Evolutionary conservation across 2,113 vertebrate genomes (phyloP).

Genomic region (Neodontobutis hainanensis): DNA sequence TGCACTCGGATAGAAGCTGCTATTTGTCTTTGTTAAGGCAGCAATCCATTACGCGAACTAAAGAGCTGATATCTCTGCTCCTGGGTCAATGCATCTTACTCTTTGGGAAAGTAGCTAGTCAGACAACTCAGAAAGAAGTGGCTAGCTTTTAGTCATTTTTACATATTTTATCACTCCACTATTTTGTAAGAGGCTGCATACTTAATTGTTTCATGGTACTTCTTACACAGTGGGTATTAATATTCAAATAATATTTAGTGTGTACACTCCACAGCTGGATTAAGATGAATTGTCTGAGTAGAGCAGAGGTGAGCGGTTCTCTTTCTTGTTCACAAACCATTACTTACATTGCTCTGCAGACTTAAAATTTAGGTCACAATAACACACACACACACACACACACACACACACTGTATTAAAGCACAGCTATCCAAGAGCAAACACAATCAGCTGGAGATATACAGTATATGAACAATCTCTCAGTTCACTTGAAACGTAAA

Average conservation of each 20-base stretch:
- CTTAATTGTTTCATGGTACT: too few relatives aligned
- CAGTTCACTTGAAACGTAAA: not conserved
- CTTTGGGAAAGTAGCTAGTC: not conserved
- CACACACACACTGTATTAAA: conserved; percentile 24
- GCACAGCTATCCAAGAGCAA: not conserved
- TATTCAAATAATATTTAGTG: not conserved
- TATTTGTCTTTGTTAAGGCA: conserved; percentile 7
- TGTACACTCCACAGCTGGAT: not conserved
- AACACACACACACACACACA: conserved; percentile 36
- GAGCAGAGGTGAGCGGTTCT: conserved; percentile 45
- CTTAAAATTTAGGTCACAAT: conserved; percentile 63
- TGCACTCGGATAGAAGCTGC: conserved; percentile 5
- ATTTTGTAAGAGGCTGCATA: too few relatives aligned
- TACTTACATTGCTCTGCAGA: conserved; percentile 52
- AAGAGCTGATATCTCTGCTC: not conserved
- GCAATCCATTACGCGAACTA: not conserved
- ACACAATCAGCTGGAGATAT: not conserved
- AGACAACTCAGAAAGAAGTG: too few relatives aligned
- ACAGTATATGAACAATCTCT: not conserved
- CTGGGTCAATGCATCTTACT: not conserved
- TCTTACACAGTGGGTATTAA: not conserved
- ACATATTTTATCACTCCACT: too few relatives aligned
- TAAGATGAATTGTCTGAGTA: conserved; percentile 28
- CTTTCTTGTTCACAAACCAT: conserved; percentile 28
- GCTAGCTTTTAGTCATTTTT: too few relatives aligned